Conservation (phyloP, 2,888 invertebrate species). For the Laspeyria flexula region DNA sequence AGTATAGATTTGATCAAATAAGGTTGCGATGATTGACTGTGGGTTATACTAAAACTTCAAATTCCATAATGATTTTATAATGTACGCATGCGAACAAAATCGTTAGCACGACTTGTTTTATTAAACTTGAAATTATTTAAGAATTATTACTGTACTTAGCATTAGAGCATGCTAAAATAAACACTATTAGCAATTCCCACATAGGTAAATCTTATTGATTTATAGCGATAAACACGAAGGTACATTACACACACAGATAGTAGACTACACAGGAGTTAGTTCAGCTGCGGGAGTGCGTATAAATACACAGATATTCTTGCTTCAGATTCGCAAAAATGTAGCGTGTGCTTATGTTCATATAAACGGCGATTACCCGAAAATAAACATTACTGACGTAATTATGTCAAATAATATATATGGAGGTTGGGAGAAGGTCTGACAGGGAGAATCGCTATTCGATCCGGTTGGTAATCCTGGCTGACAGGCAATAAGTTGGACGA, state of each 20-base stretch:
- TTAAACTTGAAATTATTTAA: neutral
- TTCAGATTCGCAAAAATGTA: conserved; percentile 1
- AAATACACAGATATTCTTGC: neutral
- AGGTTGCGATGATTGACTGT: conserved; percentile 35
- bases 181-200: neutral
- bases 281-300: neutral
- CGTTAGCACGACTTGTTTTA: neutral
- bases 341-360: neutral
- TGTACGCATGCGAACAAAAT: conserved; percentile 5
- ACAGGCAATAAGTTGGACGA: conserved; percentile 50
- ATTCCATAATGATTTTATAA: conserved; percentile 27
- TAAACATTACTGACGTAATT: conserved; percentile 11
- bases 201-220: conserved; percentile 1
- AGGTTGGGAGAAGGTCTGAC: conserved; percentile 49
- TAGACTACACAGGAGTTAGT: neutral
- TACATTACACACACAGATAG: neutral
- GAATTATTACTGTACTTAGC: neutral
- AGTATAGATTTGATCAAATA: conserved; percentile 45
- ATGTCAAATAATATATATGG: conserved; percentile 22
- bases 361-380: neutral
- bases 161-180: neutral
- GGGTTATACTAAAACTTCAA: conserved; percentile 20
- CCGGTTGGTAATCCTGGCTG: conserved; percentile 60
- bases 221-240: neutral
- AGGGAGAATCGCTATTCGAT: conserved; percentile 50